Conservation (phyloP, 2,888 invertebrate species). For the Limenitis camilla region DNA sequence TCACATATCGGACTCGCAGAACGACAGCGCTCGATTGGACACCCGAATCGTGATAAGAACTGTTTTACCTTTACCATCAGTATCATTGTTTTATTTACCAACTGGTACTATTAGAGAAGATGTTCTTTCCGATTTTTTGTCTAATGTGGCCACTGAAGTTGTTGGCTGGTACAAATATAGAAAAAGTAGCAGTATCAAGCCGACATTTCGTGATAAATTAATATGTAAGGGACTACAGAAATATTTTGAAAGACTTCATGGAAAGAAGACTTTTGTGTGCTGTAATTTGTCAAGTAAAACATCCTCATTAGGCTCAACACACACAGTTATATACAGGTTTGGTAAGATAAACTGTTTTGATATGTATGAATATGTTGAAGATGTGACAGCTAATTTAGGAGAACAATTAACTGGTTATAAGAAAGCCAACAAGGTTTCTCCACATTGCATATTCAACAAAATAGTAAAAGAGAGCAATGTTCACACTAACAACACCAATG, state of each 20-base stretch:
- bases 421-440: constrained; percentile 45
- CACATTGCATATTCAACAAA: constrained; percentile 57
- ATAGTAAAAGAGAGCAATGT: constrained; percentile 60
- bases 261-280: constrained; percentile 76
- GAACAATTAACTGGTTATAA: constrained; percentile 67
- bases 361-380: constrained; percentile 69
- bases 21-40: constrained; percentile 75
- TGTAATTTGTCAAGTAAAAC: constrained; percentile 74
- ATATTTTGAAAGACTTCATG: constrained; percentile 68
- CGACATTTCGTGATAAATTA: constrained; percentile 77
- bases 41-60: constrained; percentile 77
- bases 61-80: constrained; percentile 74
- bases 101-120: constrained; percentile 74
- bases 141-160: constrained; percentile 69
- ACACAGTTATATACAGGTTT: constrained; percentile 77
- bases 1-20: constrained; percentile 80
- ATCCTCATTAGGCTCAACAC: constrained; percentile 72
- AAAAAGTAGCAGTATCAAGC: constrained; percentile 65
- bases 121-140: constrained; percentile 68
- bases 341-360: constrained; percentile 72
- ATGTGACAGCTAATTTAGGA: constrained; percentile 71
- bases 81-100: constrained; percentile 73
- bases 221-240: constrained; percentile 77
- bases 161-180: constrained; percentile 82
- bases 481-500: constrained; percentile 48